Percentiles rank a stretch among this genome's conserved stretches.
Evolutionary conservation across 1,140 invertebrate genomes (phyloP).

Genomic region (Nylanderia fulva): DNA sequence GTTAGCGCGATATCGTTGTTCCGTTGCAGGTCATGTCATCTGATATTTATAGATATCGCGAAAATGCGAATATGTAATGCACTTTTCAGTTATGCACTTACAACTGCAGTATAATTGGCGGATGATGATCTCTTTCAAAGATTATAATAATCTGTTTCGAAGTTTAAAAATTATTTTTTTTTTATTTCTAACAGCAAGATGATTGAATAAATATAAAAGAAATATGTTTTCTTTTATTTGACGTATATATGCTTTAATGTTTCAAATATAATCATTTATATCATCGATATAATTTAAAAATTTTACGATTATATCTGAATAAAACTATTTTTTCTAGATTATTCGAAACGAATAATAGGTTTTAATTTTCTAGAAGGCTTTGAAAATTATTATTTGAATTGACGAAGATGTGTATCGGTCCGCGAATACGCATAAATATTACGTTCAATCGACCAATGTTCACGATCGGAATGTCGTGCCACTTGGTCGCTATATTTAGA

Average conservation of each 20-base stretch:
- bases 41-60: constrained; percentile 2
- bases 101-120: neutral
- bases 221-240: neutral
- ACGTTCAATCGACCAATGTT: constrained; percentile 64
- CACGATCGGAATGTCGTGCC: constrained; percentile 75
- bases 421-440: neutral
- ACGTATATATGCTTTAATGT: neutral
- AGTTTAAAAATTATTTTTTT: neutral
- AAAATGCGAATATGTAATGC: neutral
- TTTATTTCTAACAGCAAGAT: neutral
- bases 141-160: neutral
- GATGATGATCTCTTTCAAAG: neutral
- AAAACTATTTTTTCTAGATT: neutral
- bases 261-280: neutral
- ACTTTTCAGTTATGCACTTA: neutral
- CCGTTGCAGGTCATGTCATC: neutral
- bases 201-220: neutral
- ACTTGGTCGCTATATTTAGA: constrained; percentile 78
- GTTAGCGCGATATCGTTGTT: constrained; percentile 42
- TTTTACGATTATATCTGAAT: neutral
- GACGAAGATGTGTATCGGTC: constrained; percentile 5
- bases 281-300: neutral
- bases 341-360: neutral
- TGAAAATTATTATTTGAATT: constrained; percentile 9
- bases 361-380: neutral